Base-by-base conservation (phyloP, 2,113 vertebrate genomes). In the Poeciliopsis turrubarensis region DNA sequence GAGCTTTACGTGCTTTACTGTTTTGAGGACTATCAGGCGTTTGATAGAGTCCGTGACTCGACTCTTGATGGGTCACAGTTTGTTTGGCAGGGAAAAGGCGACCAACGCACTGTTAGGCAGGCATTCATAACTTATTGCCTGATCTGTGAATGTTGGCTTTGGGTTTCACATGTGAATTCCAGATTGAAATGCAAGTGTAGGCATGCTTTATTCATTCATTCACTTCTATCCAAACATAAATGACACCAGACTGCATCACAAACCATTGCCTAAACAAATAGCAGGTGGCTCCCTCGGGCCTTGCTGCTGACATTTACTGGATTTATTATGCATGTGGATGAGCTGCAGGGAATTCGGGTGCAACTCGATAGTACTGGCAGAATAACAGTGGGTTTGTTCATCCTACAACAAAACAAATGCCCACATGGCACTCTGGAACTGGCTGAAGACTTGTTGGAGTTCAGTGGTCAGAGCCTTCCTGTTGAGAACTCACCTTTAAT, bases 181-280 rank as follows among this genome's bases (percentile, higher is more conserved):
- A 86, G 86, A 91, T 92, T 91, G 89, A 89, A 88, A 92, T 90
- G 88, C 91, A 86, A 86, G 79, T 60, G 78, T 54, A 22, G 26
- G 72, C 79, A 85, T 88, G 81, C 83, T 91, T 90, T 91, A 87
- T 92, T 93, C 86, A 92, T 92, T 93, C 86, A 93, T 92, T 93
- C 84, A 93, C 91, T 93, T 89, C 91, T 92, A 92, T 91, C 85
- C 90, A 93, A 93, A 93, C 91, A 93, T 90, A 86, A 86, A 85
- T 83, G 88, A 75, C 83, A 88, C 84, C 26, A 29, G 84, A 87
- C 89, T 83, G 90, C 74, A 89, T 88, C 79, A 70, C 86, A 60
- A 89, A 87, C 84, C 84, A 83, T 81, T 89, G 89, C 91, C 92
- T 93, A 92, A 92, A 91, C 90, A 93, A 93, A 93, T 93, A 90